Evolutionary conservation across 2,888 invertebrate genomes (phyloP).

Genomic region (Capitulum mitella): DNA sequence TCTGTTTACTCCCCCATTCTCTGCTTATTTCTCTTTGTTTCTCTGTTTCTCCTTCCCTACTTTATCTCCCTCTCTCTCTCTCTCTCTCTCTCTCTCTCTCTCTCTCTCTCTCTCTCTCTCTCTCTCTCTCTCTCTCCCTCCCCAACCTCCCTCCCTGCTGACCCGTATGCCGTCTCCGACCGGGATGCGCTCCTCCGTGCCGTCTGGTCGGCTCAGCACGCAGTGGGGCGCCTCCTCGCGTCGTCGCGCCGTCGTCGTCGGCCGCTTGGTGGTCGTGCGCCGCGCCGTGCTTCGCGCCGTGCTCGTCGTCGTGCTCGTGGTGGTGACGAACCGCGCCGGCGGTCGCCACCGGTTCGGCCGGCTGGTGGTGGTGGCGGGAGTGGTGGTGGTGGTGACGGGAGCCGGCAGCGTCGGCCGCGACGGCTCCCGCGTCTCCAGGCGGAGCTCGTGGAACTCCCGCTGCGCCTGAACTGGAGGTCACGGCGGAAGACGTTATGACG

Average conservation of each 20-base stretch:
- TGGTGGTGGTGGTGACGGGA: neutral
- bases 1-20: too few species aligned
- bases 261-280: neutral
- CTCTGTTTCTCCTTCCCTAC: too few species aligned
- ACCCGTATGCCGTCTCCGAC: neutral
- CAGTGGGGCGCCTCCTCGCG: neutral
- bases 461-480: constrained; percentile 77
- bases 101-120: too few species aligned
- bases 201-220: neutral
- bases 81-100: too few species aligned
- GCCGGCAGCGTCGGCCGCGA: too few species aligned
- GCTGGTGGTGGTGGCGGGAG: too few species aligned
- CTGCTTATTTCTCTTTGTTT: too few species aligned
- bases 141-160: neutral
- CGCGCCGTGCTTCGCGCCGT: constrained; percentile 24
- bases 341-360: constrained; percentile 18
- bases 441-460: constrained; percentile 68
- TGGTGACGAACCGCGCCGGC: constrained; percentile 25
- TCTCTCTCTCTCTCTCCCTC: neutral
- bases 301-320: constrained; percentile 28
- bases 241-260: neutral
- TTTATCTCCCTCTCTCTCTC: too few species aligned
- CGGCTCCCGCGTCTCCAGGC: too few species aligned
- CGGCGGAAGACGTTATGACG: too few species aligned
- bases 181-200: neutral